Conservation (phyloP, 1,140 invertebrate genomes). For the Tetramorium alpestre region DNA sequence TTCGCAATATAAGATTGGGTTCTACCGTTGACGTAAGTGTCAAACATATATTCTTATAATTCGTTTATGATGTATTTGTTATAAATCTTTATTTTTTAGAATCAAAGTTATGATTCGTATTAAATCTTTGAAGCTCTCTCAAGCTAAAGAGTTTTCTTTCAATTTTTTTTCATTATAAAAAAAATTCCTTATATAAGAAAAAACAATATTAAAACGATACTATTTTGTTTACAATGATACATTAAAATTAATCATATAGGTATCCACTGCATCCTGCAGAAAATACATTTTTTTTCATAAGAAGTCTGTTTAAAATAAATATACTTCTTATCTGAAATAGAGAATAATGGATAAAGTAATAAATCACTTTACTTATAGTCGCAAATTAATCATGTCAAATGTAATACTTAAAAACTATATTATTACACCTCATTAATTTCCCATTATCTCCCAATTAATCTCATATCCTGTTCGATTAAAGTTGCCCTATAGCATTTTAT, state of each 20-base stretch:
- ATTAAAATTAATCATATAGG: neutral
- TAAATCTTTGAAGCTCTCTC: neutral
- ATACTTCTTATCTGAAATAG: neutral
- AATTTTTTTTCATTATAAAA: neutral
- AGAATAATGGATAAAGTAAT: neutral
- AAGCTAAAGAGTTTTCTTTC: neutral
- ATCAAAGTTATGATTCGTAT: neutral
- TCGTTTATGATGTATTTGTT: neutral
- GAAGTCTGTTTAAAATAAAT: neutral
- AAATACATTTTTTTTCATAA: neutral
- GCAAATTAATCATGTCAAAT: constrained; percentile 8
- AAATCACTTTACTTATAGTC: neutral
- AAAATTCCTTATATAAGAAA: neutral
- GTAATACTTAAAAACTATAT: neutral
- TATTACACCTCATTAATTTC: neutral
- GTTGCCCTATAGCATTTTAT: neutral
- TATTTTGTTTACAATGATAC: neutral
- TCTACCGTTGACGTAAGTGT: constrained; percentile 13
- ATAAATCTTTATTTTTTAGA: neutral
- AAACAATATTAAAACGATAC: neutral
- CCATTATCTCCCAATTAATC: neutral
- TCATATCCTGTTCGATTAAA: constrained; percentile 17
- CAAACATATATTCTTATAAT: constrained; percentile 3
- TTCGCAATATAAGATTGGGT: constrained; percentile 31
- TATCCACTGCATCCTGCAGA: neutral